A percentile compares a stretch with the other conserved stretches of the same genome.
Evolutionary conservation across 2,888 invertebrate species (phyloP).

Genomic region (Elmis aenea): DNA sequence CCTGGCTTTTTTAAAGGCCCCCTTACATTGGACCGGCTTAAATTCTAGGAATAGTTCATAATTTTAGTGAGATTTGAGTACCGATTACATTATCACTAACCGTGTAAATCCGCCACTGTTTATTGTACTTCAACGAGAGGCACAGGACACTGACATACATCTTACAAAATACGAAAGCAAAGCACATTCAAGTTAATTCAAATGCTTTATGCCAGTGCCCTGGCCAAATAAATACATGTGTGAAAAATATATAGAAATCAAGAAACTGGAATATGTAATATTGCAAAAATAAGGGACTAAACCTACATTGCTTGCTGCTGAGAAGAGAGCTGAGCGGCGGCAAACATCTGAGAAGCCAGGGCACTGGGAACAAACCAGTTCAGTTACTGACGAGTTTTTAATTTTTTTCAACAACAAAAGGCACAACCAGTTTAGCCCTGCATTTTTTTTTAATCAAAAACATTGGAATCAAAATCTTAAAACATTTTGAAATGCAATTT

Average conservation of each 20-base stretch:
- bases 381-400: slow-evolving; percentile 33
- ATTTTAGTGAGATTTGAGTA: too few relatives aligned
- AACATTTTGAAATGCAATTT: too few relatives aligned
- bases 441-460: background rate
- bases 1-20: too few relatives aligned
- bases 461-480: too few relatives aligned
- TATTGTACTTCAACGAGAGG: slow-evolving; percentile 12
- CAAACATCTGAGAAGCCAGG: slow-evolving; percentile 95
- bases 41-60: too few relatives aligned
- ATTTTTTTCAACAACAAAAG: slow-evolving; percentile 16
- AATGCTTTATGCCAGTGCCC: slow-evolving; percentile 94
- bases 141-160: slow-evolving; percentile 49
- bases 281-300: slow-evolving; percentile 28
- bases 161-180: too few relatives aligned
- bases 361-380: slow-evolving; percentile 77
- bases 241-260: too few relatives aligned
- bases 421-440: slow-evolving; percentile 5
- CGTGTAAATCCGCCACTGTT: too few relatives aligned
- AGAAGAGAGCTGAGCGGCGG: slow-evolving; percentile 84
- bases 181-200: too few relatives aligned
- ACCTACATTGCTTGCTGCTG: slow-evolving; percentile 94
- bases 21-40: too few relatives aligned
- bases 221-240: slow-evolving; percentile 58
- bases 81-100: too few relatives aligned
- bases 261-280: slow-evolving; percentile 3